phyloP scores from a whole-genome alignment of 2,888 invertebrate species.

The Chymomyza caudatula region DNA sequence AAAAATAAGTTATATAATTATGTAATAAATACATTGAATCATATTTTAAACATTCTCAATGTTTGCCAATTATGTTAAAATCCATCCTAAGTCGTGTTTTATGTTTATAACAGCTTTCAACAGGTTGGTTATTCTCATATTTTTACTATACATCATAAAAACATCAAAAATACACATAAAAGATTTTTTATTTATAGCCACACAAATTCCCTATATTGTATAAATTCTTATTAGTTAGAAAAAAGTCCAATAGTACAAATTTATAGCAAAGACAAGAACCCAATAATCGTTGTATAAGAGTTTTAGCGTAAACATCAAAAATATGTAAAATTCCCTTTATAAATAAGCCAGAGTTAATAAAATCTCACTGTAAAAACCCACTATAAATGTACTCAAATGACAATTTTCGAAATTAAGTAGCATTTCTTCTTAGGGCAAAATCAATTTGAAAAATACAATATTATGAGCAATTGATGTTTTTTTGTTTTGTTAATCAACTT shows the following conservation, averaged over 20 bases:
- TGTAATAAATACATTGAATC: not conserved
- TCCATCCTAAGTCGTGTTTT: not conserved
- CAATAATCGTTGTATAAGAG: not conserved
- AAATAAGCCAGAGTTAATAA: not conserved
- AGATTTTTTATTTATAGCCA: not conserved
- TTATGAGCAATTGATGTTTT: no score
- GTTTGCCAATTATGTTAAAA: not conserved
- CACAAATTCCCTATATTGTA: not conserved
- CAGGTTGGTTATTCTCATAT: not conserved
- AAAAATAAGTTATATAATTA: not conserved
- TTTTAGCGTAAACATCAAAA: no score
- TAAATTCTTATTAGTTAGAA: not conserved
- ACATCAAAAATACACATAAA: conserved; percentile 32
- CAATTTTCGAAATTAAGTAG: no score
- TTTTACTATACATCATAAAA: conserved; percentile 13
- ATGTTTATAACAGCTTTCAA: not conserved
- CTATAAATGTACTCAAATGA: no score
- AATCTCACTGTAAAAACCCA: no score
- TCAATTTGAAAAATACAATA: no score
- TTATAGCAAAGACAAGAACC: not conserved
- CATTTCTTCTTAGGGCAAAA: no score
- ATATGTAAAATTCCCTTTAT: not conserved
- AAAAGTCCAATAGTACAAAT: not conserved
- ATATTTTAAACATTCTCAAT: not conserved
- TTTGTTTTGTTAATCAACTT: no score